Evolutionary conservation across 2,797 vertebrate species (phyloP), one percentile per base, ranked within the genome.

Genomic region (Gymnocypris eckloni): DNA sequence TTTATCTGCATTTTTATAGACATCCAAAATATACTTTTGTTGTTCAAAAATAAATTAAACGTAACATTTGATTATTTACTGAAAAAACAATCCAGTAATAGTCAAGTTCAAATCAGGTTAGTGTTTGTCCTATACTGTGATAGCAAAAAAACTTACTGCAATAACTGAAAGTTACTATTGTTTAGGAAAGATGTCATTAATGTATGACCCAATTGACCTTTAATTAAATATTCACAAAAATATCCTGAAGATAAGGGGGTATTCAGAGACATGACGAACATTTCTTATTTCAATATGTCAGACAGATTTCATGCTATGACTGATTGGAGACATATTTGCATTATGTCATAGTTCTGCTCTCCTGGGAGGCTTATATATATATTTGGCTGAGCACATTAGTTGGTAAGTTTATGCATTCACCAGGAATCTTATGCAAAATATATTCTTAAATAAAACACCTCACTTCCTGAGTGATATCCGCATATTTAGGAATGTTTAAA

Each of bases 231-330:
- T 86, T 86, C 83, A 50, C 18, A 69, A 50, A 82, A 82, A 85
- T 64, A 33, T 81, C 43, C 71, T 48, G 48, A 66, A 86, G 64
- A 76, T 76, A 87, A 80, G 33, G n/a, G 52, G 33, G 16, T 22
- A n/a, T 73, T 84, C 54, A 72, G 77, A 45, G 71, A 78, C 73
- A 84, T 71, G 82, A 88, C 50, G 82, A 87, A 86, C 67, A 81
- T 82, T 67, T 86, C 69, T 79, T 69, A 77, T 86, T 90, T 83
- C 56, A 77, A 84, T 75, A 87, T 89, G 89, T 85, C 89, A 88
- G 50, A 72, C 39, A 84, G 85, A 90, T 87, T 90, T 85, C 67
- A 85, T 70, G 48, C 50, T 72, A 73, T 81, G 81, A 89, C 48
- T 83, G 88, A 87, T 81, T 87, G 76, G 75, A 83, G 76, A 81